Percentiles rank a stretch among this genome's conserved stretches.
Conservation (phyloP, 2,797 vertebrate genomes). For the Chanos chanos region DNA sequence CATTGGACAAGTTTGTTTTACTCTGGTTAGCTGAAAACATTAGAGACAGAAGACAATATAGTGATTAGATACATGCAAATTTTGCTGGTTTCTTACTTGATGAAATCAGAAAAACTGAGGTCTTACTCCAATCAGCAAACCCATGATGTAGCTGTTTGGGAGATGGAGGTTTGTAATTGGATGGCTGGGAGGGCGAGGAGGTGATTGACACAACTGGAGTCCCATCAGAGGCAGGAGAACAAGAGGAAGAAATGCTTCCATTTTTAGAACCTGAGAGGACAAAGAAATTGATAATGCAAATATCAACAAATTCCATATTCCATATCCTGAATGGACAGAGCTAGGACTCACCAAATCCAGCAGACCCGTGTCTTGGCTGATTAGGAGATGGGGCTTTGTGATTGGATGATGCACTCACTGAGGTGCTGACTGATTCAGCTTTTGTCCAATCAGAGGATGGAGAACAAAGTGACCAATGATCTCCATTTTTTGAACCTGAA, state of each 20-base stretch:
- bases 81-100: background rate
- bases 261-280: constrained; percentile 71
- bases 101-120: no score
- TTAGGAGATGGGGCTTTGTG: background rate
- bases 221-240: constrained; percentile 46
- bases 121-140: constrained; percentile 3
- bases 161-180: background rate
- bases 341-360: background rate
- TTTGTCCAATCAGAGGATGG: background rate
- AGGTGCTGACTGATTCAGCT: background rate
- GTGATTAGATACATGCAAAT: background rate
- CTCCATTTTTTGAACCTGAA: background rate
- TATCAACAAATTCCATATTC: background rate
- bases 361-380: background rate
- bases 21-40: constrained; percentile 49
- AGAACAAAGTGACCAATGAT: background rate
- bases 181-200: constrained; percentile 11
- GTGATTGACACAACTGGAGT: constrained; percentile 49
- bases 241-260: constrained; percentile 62
- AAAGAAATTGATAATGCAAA: constrained; percentile 47
- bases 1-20: constrained; percentile 42
- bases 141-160: background rate
- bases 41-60: constrained; percentile 18
- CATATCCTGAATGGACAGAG: background rate
- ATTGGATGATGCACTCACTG: background rate